phyloP scores from a whole-genome alignment of 2,888 invertebrate genomes.

The Teleiodes luculella region DNA sequence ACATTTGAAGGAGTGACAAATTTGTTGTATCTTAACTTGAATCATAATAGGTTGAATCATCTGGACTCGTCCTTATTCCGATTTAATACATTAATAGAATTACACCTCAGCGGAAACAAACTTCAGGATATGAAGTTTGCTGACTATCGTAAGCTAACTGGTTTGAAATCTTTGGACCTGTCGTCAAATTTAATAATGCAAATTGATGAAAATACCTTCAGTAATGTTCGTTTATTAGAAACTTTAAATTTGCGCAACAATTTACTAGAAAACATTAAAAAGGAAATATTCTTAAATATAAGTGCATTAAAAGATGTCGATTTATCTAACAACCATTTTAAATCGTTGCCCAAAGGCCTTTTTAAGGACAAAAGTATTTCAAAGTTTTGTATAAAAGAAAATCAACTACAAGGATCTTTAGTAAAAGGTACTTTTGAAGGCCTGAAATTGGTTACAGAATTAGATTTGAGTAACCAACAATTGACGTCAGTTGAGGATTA shows the following conservation, averaged over 20 bases:
- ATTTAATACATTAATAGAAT: slow-evolving; percentile 38
- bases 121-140: slow-evolving; percentile 32
- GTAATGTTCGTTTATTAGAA: slow-evolving; percentile 30
- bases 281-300: slow-evolving; percentile 33
- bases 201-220: slow-evolving; percentile 37
- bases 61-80: slow-evolving; percentile 48
- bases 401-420: slow-evolving; percentile 43
- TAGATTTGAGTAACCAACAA: slow-evolving; percentile 48
- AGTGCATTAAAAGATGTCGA: slow-evolving; percentile 33
- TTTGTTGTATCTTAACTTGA: slow-evolving; percentile 41
- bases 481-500: slow-evolving; percentile 44
- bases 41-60: slow-evolving; percentile 43
- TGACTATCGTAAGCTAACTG: slow-evolving; percentile 42
- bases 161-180: slow-evolving; percentile 39
- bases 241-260: slow-evolving; percentile 43
- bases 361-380: slow-evolving; percentile 45
- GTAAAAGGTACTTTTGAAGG: slow-evolving; percentile 51
- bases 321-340: slow-evolving; percentile 48
- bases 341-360: slow-evolving; percentile 38
- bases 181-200: slow-evolving; percentile 39
- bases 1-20: slow-evolving; percentile 52
- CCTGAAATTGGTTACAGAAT: slow-evolving; percentile 30
- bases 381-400: slow-evolving; percentile 40
- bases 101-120: slow-evolving; percentile 46
- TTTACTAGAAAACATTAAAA: slow-evolving; percentile 33